Conservation (phyloP, 2,888 invertebrate species). For the Nymphalis urticae region DNA sequence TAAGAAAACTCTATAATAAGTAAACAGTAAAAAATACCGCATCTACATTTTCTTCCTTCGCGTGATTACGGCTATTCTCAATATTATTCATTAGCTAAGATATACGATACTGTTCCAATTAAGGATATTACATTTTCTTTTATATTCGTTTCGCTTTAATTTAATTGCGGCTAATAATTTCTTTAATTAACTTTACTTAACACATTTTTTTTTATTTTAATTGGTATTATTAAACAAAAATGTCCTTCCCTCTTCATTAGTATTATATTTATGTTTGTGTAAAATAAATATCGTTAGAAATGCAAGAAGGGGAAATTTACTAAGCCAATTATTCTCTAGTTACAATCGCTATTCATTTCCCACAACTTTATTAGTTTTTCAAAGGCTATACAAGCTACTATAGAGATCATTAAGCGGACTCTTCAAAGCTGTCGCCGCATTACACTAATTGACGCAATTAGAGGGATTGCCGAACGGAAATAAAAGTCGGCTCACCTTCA, state of each 20-base stretch:
- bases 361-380: conserved; percentile 58
- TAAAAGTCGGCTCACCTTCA: conserved; percentile 81
- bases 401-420: conserved; percentile 75
- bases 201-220: background rate
- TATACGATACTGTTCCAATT: conserved; percentile 38
- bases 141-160: conserved; percentile 28
- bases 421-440: conserved; percentile 80
- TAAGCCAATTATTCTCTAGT: conserved; percentile 25
- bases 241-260: background rate
- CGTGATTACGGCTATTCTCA: conserved; percentile 33
- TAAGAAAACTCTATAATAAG: background rate
- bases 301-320: conserved; percentile 11
- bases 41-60: conserved; percentile 29
- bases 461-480: conserved; percentile 81
- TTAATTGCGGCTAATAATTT: conserved; percentile 27
- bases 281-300: conserved; percentile 6
- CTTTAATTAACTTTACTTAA: conserved; percentile 17
- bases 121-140: conserved; percentile 39
- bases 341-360: conserved; percentile 35
- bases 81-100: conserved; percentile 39
- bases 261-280: background rate
- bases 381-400: conserved; percentile 53
- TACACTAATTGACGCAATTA: conserved; percentile 82
- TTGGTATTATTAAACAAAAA: conserved; percentile 5
- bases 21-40: conserved; percentile 13